These are phyloP conservation scores for Ephydatia muelleri DNA, from an alignment of 37 sponge, comb jelly and placozoan genomes.

Conservation along the genomic window DNA sequence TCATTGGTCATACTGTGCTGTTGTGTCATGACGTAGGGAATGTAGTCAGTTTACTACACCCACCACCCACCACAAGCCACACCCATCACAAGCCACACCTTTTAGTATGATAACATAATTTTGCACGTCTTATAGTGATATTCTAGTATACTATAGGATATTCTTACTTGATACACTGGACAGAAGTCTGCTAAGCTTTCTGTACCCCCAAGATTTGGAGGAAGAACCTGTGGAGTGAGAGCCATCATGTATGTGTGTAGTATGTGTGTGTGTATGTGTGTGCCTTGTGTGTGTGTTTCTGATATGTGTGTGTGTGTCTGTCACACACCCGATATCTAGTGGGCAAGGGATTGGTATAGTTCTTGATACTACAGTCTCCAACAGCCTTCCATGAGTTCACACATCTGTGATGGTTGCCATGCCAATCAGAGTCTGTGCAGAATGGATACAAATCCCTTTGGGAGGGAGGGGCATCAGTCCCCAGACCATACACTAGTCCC, in stretches of 20 bases:
- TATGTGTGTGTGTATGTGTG: neutral
- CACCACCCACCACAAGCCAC: too few species aligned
- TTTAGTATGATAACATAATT: too few species aligned
- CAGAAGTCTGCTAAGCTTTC: slow-evolving; percentile 37
- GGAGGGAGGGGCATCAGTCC: neutral
- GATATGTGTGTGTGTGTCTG: neutral
- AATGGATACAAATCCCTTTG: slow-evolving; percentile 21
- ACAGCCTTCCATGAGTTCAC: slow-evolving; percentile 19
- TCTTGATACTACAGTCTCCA: slow-evolving; percentile 29
- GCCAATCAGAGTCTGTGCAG: slow-evolving; percentile 19
- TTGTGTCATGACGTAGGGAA: too few species aligned
- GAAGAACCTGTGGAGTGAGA: neutral
- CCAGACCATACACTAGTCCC: neutral
- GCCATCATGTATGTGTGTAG: neutral
- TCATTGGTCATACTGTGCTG: too few species aligned
- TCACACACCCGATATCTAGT: slow-evolving; percentile 33
- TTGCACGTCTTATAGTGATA: too few species aligned
- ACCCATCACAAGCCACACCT: too few species aligned
- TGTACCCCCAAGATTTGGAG: neutral
- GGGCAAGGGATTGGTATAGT: slow-evolving; percentile 38
- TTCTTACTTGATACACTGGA: slow-evolving; percentile 46
- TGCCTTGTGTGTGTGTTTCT: neutral
- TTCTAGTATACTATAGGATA: too few species aligned
- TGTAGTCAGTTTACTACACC: too few species aligned
- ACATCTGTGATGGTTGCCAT: slow-evolving; percentile 9